phyloP scores from a whole-genome alignment of 2,888 invertebrate genomes.

The Ditylenchus weischeri region DNA sequence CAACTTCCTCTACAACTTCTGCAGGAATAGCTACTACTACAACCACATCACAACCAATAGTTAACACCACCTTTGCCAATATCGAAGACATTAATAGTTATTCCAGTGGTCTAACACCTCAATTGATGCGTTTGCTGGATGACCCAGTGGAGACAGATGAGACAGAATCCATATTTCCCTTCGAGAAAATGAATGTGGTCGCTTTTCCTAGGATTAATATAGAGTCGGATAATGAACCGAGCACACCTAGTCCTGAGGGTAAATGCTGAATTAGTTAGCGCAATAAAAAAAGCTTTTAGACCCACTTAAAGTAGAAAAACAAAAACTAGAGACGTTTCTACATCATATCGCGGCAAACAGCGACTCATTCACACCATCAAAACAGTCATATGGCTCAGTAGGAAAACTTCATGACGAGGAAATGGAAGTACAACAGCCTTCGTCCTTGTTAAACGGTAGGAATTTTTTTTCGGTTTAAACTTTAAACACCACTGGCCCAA shows the following conservation, averaged over 20 bases:
- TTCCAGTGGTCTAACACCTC: slow-evolving; percentile 26
- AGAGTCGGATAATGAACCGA: no score
- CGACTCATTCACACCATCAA: neutral
- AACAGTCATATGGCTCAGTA: neutral
- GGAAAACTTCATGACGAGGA: no score
- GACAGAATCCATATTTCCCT: slow-evolving; percentile 7
- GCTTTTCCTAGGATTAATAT: slow-evolving; percentile 3
- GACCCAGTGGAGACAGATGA: slow-evolving; percentile 12
- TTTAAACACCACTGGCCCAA: no score
- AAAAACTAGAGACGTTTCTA: neutral
- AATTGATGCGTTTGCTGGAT: slow-evolving; percentile 18
- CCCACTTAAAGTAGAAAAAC: slow-evolving; percentile 1
- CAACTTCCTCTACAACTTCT: no score
- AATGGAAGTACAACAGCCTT: no score
- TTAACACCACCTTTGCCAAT: no score
- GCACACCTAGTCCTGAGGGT: no score
- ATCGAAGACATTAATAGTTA: slow-evolving; percentile 11
- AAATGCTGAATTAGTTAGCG: no score
- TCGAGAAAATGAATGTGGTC: slow-evolving; percentile 1
- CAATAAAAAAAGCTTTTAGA: neutral
- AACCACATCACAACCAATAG: no score
- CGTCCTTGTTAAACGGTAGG: no score
- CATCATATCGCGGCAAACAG: neutral
- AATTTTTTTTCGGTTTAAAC: no score
- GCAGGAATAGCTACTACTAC: no score